phyloP scores from a whole-genome alignment of 2,888 invertebrate genomes.

The Drosophila paranaensis region DNA sequence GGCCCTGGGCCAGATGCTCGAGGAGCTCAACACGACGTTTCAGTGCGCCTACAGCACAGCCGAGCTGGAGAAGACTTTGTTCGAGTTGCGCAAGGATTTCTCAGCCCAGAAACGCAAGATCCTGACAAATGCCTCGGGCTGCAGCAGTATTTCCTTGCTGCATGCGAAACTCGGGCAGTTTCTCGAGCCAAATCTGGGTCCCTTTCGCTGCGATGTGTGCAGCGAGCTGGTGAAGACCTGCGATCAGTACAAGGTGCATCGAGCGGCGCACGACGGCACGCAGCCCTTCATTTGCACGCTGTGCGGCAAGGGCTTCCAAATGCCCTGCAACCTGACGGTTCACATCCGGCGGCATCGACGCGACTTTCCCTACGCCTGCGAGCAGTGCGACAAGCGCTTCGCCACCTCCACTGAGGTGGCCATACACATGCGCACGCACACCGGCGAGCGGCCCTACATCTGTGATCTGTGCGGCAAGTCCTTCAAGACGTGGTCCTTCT shows the following conservation, averaged over 20 bases:
- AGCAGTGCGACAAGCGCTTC: constrained; percentile 77
- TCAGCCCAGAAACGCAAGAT: constrained; percentile 71
- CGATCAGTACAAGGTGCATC: constrained; percentile 80
- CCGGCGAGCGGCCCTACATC: constrained; percentile 79
- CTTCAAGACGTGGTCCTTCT: constrained; percentile 82
- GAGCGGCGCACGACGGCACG: constrained; percentile 74
- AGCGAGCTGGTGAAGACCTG: constrained; percentile 73
- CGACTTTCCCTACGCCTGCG: constrained; percentile 80
- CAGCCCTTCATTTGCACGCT: constrained; percentile 79
- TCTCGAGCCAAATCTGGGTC: constrained; percentile 72
- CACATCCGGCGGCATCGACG: constrained; percentile 76
- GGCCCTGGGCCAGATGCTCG: constrained; percentile 75
- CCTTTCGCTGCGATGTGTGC: constrained; percentile 76
- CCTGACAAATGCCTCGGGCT: constrained; percentile 45
- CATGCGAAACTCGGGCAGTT: constrained; percentile 70
- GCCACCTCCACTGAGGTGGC: constrained; percentile 81
- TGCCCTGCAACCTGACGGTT: constrained; percentile 78
- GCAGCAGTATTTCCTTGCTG: constrained; percentile 52
- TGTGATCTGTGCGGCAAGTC: constrained; percentile 80
- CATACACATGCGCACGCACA: constrained; percentile 80
- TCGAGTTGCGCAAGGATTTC: constrained; percentile 72
- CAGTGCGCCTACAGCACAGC: constrained; percentile 46
- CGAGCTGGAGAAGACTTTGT: constrained; percentile 77
- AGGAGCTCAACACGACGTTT: constrained; percentile 67
- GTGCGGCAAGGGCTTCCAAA: constrained; percentile 80